phyloP scores from a whole-genome alignment of 2,113 vertebrate genomes.

The Meriones unguiculatus region DNA sequence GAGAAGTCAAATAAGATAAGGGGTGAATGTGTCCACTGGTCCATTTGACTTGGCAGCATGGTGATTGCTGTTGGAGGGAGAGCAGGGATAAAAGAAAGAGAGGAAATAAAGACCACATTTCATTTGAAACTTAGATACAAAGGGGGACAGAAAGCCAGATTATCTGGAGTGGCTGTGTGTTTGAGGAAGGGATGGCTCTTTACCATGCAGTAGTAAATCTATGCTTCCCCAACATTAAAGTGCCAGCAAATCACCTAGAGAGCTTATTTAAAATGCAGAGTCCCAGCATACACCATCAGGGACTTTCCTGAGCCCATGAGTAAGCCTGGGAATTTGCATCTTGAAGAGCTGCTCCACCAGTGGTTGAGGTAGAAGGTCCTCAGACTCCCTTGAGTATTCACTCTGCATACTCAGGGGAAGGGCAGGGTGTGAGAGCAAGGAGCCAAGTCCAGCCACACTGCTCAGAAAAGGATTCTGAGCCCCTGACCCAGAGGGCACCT shows the following conservation, averaged over 20 bases:
- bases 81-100: not conserved
- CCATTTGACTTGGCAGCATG: accelerated
- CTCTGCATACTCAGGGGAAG: not conserved
- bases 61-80: not conserved
- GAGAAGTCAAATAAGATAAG: not conserved
- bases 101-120: not conserved
- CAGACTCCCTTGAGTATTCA: not conserved
- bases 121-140: not conserved
- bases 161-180: not conserved
- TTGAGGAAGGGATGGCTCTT: not conserved
- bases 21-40: not conserved
- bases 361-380: not conserved
- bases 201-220: not conserved
- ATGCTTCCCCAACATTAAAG: not conserved
- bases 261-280: not conserved
- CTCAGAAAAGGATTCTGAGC: not conserved
- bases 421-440: too few species aligned
- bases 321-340: not conserved
- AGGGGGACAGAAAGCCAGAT: not conserved
- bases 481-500: not conserved
- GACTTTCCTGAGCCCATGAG: not conserved
- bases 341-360: not conserved
- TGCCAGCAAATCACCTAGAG: not conserved
- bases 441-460: not conserved
- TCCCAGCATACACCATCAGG: not conserved